Evolutionary conservation across 2,113 vertebrate genomes (phyloP).

Genomic region (Nipponia nippon): DNA sequence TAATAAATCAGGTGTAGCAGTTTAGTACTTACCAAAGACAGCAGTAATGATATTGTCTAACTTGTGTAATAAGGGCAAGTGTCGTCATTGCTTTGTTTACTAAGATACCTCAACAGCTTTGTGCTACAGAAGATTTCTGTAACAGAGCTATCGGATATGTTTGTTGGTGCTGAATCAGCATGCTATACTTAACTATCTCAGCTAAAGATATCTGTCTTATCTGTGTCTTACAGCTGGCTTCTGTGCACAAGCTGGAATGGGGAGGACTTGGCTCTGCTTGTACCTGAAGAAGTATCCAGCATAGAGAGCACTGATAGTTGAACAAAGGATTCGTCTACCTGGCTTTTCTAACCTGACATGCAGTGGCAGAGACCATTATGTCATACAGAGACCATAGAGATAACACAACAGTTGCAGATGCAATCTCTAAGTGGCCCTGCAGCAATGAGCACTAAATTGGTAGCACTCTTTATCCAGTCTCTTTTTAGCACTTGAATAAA

Average conservation of each 20-base stretch:
- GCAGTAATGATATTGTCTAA: not conserved
- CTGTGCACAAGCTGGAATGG: slow-evolving; percentile 44
- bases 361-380: not conserved
- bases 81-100: not conserved
- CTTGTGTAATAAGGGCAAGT: not conserved
- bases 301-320: slow-evolving; percentile 43
- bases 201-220: not conserved
- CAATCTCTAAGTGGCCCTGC: not conserved
- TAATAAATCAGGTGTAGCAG: not conserved
- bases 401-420: not conserved
- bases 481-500: not conserved
- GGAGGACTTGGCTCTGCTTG: slow-evolving; percentile 53
- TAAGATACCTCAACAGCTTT: not conserved
- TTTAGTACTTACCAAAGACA: not conserved
- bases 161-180: not conserved
- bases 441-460: slow-evolving; percentile 21
- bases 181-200: not conserved
- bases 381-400: not conserved
- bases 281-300: slow-evolving; percentile 64
- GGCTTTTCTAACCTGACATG: not conserved
- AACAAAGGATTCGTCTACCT: not conserved
- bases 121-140: not conserved
- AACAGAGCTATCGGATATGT: not conserved
- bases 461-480: not conserved
- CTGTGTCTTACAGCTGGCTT: slow-evolving; percentile 58